Percentiles rank a stretch among this genome's conserved stretches.
These are phyloP conservation scores for Poicephalus meyeri DNA, from an alignment of 2,113 vertebrate species.

Conservation along the genomic window DNA sequence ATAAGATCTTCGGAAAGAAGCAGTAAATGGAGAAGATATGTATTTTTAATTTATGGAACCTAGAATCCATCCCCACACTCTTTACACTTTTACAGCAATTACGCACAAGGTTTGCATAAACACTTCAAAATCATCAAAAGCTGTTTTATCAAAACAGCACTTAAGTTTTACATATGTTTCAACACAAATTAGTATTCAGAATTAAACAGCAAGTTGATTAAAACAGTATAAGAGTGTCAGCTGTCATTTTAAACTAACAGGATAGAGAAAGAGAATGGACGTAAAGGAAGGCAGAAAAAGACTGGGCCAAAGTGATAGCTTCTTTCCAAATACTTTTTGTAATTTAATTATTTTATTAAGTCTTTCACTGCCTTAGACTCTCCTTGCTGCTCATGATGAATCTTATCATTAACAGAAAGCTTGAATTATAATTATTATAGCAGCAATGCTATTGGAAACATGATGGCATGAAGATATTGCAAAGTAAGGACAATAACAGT, in stretches of 20 bases:
- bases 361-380: background rate
- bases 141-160: slow-evolving; percentile 66
- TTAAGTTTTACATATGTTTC: slow-evolving; percentile 72
- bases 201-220: slow-evolving; percentile 41
- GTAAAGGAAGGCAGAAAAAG: background rate
- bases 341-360: slow-evolving; percentile 24
- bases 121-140: slow-evolving; percentile 72
- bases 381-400: background rate
- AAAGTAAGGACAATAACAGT: background rate
- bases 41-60: slow-evolving; percentile 48
- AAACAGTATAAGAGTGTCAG: slow-evolving; percentile 25
- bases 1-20: background rate
- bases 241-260: slow-evolving; percentile 26
- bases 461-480: background rate
- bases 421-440: background rate
- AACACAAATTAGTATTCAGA: slow-evolving; percentile 69
- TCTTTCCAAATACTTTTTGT: slow-evolving; percentile 4
- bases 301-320: background rate
- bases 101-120: slow-evolving; percentile 69
- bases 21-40: background rate
- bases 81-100: slow-evolving; percentile 58
- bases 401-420: background rate
- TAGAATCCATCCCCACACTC: slow-evolving; percentile 28
- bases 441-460: background rate
- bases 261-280: background rate